Evolutionary conservation across 64 coral and sea anemone species (phyloP), one percentile per base, ranked within the genome.

Genomic region (Actinia equina): DNA sequence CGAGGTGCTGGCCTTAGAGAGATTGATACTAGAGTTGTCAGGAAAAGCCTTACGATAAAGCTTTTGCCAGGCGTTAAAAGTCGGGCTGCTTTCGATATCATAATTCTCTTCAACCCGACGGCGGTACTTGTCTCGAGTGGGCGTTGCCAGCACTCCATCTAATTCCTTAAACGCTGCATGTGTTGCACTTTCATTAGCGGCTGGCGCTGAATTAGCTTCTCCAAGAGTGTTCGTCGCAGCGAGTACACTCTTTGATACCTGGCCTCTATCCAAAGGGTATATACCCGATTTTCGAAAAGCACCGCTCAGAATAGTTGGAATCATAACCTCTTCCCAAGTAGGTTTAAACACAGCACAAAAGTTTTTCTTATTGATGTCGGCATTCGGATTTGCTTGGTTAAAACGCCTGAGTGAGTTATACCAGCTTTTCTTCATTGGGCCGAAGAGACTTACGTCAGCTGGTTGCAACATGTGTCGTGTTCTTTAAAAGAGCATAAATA

Each of bases 261-360:
- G 30, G 30, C n/a, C 30, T 37, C 30, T 37, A 14, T 65, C 18
- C 6, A 90, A 10, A 20, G 89, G 82, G 23, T 74, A 85, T 77
- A 77, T 85, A 15, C 89, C 89, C 12, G 83, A 84, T 65, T 85
- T 90, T 44, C 82, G n/a, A 22, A 90, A 90, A 2, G 82, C 82
- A 59, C 20, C 71, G 12, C 2, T 43, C 12, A 90, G 69, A 1
- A 62, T 56, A 5, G 56, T 62, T 61, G 71, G 89, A 16, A 70
- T 23, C 89, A 91, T 91, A 3, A 91, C 89, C 11, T 85, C 67
- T n/a, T 90, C 51, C 89, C 89, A 90, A 3, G 89, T 90, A 53
- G 44, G 30, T 61, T 85, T 90, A 6, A 90, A 90, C 5, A 90
- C 83, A 58, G 23, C 30, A 23, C 82, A 90, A 23, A 90, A 85